Base-by-base conservation (phyloP, 2,113 vertebrate species). In the Rana temporaria region DNA sequence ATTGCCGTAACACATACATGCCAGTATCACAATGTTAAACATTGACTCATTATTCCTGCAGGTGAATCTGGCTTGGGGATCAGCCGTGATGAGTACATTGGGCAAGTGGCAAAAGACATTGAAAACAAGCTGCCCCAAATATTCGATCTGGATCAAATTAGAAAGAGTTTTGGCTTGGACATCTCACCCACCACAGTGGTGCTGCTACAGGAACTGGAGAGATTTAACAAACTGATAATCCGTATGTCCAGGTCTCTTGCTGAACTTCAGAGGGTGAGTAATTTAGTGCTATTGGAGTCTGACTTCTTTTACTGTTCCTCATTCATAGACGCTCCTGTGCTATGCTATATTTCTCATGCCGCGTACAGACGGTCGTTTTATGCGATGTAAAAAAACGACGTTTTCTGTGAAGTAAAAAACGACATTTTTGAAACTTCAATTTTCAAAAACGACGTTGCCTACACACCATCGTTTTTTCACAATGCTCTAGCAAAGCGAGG, bases 131-230 rank as follows among this genome's bases (percentile, higher is more conserved):
- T 98, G 85, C 97, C 97, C 0, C 62, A 84, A 6, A 79, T 91
- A 2, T 99, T 98, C 0, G 94, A 99, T 85, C 72, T 99, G 30
- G 95, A 95, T 11, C 87, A 93, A 77, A 94, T 97, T 48, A 85
- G 92, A 42, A 97, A 96, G 87, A 86, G 80, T 2, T 89, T 95
- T 1, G 95, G 96, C 0, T 0, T 42, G 0, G 89, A 90, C 0
- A 81, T 97, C 26, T 86, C 95, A 0, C 97, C 96, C 0, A 99
- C 95, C 0, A 92, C 95, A 0, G 97, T 96, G 82, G 98, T 99
- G 79, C 93, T 99, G n/a, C 66, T 99, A 74, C 98, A 99, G 90
- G 98, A 99, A 80, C 92, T 99, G 81, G 94, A 97, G 24, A 93
- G 96, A 6, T 99, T 98, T 74, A 98, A 98, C 88, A 95, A 92